Evolutionary conservation across 2,113 vertebrate genomes (phyloP), one percentile per base, ranked within the genome.

Genomic region (Cyrtonyx montezumae): DNA sequence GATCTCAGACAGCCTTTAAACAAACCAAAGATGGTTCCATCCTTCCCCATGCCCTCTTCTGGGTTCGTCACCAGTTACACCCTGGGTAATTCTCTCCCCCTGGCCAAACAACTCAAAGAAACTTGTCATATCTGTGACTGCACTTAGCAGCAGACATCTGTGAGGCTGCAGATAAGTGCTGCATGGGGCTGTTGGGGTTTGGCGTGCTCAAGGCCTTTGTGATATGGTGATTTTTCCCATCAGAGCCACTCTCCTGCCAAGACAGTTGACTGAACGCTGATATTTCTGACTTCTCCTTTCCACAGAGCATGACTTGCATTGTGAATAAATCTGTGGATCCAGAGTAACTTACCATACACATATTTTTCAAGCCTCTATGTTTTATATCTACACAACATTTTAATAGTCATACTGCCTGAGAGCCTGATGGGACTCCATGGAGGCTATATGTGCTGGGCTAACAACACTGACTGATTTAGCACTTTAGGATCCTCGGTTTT

Each of bases 141-240:
- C 7, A 7, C 25, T 32, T 53, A 1, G 2, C 36, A 37, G 71
- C 0, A 1, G 65, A 15, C 1, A 1, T 48, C 25, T 43, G 48
- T 11, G 65, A 42, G 18, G 40, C 45, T 8, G 4, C 3, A 70
- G 46, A 28, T 49, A 26, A 49, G 51, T 28, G 67, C 46, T 51
- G 67, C 12, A 9, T 8, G 19, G 34, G n/a, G 26, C 48, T 51
- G 46, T 28, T 0, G 6, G 69, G 12, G 10, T 16, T 23, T 49
- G 70, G 17, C 3, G 5, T 20, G 17, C 11, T 28, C 1, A 1
- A 22, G 17, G 69, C 65, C 63, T 61, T 67, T 1, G 4, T 0
- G 0, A 13, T 37, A 25, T 4, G 0, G 2, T 49, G 77, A 19
- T 46, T 61, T 34, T 53, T 65, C 40, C 74, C 68, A 62, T 26